A percentile compares a stretch with the other conserved stretches of the same genome.
phyloP scores from a whole-genome alignment of 2,797 vertebrate species.

The Bucorvus abyssinicus region DNA sequence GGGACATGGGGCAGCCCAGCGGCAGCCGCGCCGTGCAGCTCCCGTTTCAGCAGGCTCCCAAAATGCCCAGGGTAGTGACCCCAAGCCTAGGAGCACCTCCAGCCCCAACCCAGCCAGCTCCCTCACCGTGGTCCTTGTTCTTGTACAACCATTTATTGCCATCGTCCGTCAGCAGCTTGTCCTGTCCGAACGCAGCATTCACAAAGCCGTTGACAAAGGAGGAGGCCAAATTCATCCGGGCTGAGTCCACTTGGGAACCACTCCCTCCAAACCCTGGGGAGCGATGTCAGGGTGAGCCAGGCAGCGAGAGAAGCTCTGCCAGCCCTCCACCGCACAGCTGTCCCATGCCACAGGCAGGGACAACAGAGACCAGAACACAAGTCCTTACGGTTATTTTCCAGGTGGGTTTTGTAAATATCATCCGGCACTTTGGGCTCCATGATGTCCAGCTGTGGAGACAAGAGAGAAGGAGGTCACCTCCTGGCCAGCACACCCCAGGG shows the following conservation, averaged over 20 bases:
- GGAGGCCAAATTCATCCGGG: constrained; percentile 97
- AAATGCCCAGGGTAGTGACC: not conserved
- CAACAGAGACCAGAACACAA: fast-evolving
- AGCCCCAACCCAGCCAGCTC: not conserved
- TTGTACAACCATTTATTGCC: constrained; percentile 99
- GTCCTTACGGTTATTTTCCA: constrained; percentile 97
- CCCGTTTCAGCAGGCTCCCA: not conserved
- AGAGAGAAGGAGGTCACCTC: not conserved
- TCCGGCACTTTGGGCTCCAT: constrained; percentile 99
- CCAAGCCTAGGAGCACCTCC: not conserved
- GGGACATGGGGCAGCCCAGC: not conserved
- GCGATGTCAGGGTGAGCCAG: not conserved
- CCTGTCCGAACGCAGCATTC: constrained; percentile 96
- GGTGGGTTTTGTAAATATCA: constrained; percentile 98
- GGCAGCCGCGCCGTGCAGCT: not conserved
- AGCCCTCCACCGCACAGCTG: not conserved
- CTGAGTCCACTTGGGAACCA: constrained; percentile 96
- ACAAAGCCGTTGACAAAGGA: constrained; percentile 99
- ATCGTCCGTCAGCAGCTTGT: constrained; percentile 96
- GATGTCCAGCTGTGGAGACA: constrained; percentile 88
- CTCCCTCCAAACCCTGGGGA: constrained; percentile 92
- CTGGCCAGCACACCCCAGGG: not conserved
- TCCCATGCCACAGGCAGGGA: not conserved
- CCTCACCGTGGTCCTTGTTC: constrained; percentile 96
- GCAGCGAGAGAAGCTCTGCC: not conserved